phyloP scores from a whole-genome alignment of 1,140 invertebrate genomes.

The Potamilus streckersoni region DNA sequence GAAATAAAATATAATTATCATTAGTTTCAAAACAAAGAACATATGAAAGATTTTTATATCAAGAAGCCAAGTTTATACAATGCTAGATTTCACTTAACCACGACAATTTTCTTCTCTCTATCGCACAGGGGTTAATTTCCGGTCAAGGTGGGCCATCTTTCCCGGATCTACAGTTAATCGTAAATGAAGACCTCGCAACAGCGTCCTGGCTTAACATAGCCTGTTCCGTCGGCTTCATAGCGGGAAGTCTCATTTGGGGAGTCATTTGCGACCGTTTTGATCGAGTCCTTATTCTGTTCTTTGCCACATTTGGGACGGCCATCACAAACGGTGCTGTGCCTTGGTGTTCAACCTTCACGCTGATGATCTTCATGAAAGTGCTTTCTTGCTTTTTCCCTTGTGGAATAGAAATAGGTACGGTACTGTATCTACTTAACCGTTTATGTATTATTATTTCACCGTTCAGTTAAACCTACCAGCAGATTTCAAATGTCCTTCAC shows the following conservation, averaged over 20 bases:
- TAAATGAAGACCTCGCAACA: conserved; percentile 6
- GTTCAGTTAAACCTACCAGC: no score
- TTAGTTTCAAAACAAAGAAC: no score
- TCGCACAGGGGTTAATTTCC: conserved; percentile 17
- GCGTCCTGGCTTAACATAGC: conserved; percentile 18
- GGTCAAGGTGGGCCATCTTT: conserved; percentile 15
- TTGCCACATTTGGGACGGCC: neutral
- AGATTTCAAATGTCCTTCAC: no score
- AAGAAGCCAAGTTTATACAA: no score
- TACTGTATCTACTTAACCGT: no score
- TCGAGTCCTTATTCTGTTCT: neutral
- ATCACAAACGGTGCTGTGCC: conserved; percentile 6
- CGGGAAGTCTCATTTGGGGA: conserved; percentile 12
- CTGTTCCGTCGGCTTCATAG: conserved; percentile 7
- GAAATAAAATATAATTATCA: no score
- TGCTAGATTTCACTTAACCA: neutral
- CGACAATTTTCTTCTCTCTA: neutral
- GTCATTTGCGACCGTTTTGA: conserved; percentile 15
- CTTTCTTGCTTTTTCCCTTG: neutral
- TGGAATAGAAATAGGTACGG: no score
- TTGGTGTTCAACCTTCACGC: conserved; percentile 7
- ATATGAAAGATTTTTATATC: no score
- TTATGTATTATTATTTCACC: no score
- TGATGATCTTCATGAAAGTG: conserved; percentile 21
- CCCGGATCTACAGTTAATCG: conserved; percentile 14